Evolutionary conservation across 2,797 vertebrate genomes (phyloP).

Genomic region (Propithecus perrieri): DNA sequence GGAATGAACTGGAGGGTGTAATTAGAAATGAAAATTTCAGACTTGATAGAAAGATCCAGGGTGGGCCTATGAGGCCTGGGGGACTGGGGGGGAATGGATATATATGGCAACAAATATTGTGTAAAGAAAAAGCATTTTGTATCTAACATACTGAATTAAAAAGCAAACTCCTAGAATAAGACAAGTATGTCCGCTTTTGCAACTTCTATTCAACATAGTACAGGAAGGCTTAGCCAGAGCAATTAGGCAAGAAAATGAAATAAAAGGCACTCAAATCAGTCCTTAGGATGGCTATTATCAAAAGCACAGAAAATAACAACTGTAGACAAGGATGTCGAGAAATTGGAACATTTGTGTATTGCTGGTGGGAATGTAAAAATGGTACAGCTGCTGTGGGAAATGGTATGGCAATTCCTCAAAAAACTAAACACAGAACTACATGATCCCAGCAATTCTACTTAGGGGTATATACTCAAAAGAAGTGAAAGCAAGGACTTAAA

Average conservation of each 20-base stretch:
- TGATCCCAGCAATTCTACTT: neutral
- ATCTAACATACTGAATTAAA: neutral
- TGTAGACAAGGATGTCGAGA: neutral
- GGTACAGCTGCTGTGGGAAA: neutral
- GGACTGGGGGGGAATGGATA: neutral
- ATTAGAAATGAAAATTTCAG: constrained; percentile 1
- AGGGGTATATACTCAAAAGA: neutral
- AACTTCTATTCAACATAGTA: neutral
- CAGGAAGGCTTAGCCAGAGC: neutral
- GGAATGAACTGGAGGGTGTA: neutral
- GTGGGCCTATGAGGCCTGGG: neutral
- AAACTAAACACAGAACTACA: neutral
- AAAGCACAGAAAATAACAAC: neutral
- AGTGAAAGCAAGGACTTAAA: neutral
- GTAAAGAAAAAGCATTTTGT: neutral
- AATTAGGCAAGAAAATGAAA: neutral
- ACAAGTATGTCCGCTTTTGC: neutral
- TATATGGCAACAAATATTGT: neutral
- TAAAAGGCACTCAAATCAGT: neutral
- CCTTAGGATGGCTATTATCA: neutral
- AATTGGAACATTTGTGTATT: neutral
- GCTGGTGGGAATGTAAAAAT: neutral
- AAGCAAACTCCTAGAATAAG: neutral
- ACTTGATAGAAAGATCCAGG: neutral
- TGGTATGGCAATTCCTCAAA: neutral